Base-by-base conservation (phyloP, 2,113 vertebrate species). In the Chunga burmeisteri region DNA sequence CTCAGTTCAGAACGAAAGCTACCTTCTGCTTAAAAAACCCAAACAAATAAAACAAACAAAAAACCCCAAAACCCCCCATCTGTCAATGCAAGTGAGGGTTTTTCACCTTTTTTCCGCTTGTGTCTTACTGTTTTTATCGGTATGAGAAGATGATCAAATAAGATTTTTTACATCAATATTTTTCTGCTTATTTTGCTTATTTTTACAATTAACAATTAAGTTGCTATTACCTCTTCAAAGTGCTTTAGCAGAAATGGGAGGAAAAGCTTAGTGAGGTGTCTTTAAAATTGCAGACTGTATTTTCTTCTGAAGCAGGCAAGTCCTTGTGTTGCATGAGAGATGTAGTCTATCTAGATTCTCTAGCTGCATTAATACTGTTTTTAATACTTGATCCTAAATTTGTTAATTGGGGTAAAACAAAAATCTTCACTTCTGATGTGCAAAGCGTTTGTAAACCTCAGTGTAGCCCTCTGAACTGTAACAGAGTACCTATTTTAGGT, bases 51-150 rank as follows among this genome's bases (percentile, higher is more conserved):
- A n/a, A n/a, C n/a, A n/a, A n/a, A n/a, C n/a, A n/a, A n/a, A n/a
- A n/a, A n/a, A n/a, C n/a, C n/a, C 1, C 5, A 8, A 61, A n/a
- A 47, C 9, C 1, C 17, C 46, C 13, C 19, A 27, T 20, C 3
- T 27, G 26, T 44, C 10, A 52, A 25, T n/a, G 38, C 13, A 29
- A 19, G 8, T 32, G 6, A 10, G 42, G 19, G 13, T 38, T 10
- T 46, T 67, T 23, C 4, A 34, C 8, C 6, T 29, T 46, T 66
- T 72, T 7, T 20, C 42, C 5, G 27, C 22, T 32, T 10, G 19
- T 2, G 3, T 52, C 4, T 11, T 59, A 18, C 9, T 27, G 9
- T 55, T 47, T n/a, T 29, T 46, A n/a, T 46, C 38, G 15, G 13
- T 72, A 34, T 38, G 49, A 56, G 42, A 29, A 58, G 44, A 5